These are phyloP conservation scores for Drosophila pruinosa DNA, from an alignment of 1,140 invertebrate species.

Conservation along the genomic window DNA sequence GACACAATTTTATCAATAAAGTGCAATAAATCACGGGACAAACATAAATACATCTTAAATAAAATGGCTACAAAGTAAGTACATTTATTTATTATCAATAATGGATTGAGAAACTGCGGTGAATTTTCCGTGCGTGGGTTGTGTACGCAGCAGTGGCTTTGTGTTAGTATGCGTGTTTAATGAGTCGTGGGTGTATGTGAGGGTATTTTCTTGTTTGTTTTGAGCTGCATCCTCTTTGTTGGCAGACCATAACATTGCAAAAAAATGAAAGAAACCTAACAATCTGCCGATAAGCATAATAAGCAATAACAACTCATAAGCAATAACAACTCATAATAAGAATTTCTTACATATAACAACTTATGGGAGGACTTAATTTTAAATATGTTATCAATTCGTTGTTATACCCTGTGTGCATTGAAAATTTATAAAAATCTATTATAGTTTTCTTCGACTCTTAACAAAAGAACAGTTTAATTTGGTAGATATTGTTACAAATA, in stretches of 20 bases:
- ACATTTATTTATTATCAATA: conserved; percentile 3
- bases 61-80: conserved; percentile 70
- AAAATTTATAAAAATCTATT: too few relatives aligned
- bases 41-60: neutral
- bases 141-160: conserved; percentile 17
- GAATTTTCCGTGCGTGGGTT: conserved; percentile 2
- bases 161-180: conserved; percentile 48
- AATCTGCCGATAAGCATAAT: conserved; percentile 21
- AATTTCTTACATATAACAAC: too few relatives aligned
- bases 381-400: too few relatives aligned
- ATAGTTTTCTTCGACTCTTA: too few relatives aligned
- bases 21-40: conserved; percentile 17
- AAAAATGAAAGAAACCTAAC: conserved; percentile 21
- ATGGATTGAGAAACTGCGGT: neutral
- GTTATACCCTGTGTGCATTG: too few relatives aligned
- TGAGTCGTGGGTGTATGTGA: conserved; percentile 49
- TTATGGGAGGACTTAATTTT: too few relatives aligned
- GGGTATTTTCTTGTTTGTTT: conserved; percentile 70
- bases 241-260: conserved; percentile 35
- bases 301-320: conserved; percentile 3
- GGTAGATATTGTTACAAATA: too few relatives aligned
- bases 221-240: conserved; percentile 49
- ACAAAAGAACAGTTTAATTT: too few relatives aligned
- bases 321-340: too few relatives aligned
- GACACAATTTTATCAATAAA: conserved; percentile 24